These are phyloP conservation scores for Microcebus tavaratra DNA, from an alignment of 2,113 vertebrate species.

Conservation along the genomic window DNA sequence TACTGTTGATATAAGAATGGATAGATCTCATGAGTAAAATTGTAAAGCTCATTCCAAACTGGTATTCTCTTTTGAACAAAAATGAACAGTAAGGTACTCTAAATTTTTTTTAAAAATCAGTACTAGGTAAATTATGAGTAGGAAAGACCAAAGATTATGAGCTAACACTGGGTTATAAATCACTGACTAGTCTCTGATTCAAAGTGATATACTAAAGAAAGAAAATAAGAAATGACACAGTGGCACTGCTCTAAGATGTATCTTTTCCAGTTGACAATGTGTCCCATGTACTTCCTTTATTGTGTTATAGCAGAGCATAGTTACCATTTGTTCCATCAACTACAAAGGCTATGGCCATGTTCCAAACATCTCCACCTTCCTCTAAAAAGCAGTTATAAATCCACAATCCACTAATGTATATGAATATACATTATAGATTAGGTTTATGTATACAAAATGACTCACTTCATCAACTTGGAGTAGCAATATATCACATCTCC, in stretches of 20 bases:
- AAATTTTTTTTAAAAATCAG: background rate
- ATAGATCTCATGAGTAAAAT: conserved; percentile 57
- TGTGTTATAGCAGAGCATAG: background rate
- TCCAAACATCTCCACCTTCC: conserved; percentile 40
- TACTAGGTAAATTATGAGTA: conserved; percentile 4
- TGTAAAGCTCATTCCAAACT: conserved; percentile 1
- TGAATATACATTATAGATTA: conserved; percentile 68
- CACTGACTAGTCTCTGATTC: background rate
- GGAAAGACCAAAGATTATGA: conserved; percentile 4
- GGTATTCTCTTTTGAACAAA: conserved; percentile 29
- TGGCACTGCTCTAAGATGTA: background rate
- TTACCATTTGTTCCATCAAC: conserved; percentile 35
- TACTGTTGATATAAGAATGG: conserved; percentile 55
- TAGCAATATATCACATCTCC: conserved; percentile 42
- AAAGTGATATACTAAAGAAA: background rate
- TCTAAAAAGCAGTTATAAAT: conserved; percentile 56
- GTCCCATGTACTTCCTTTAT: background rate
- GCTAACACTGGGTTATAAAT: background rate
- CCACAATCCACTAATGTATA: conserved; percentile 61
- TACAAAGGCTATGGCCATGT: conserved; percentile 10
- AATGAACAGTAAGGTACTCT: background rate
- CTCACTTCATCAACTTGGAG: conserved; percentile 15
- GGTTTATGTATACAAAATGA: conserved; percentile 61
- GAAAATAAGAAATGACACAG: background rate
- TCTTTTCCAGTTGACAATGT: conserved; percentile 25